Percentiles rank a stretch among this genome's conserved stretches.
These are phyloP conservation scores for Leguminivora glycinivorella DNA, from an alignment of 1,140 invertebrate species.

Conservation along the genomic window DNA sequence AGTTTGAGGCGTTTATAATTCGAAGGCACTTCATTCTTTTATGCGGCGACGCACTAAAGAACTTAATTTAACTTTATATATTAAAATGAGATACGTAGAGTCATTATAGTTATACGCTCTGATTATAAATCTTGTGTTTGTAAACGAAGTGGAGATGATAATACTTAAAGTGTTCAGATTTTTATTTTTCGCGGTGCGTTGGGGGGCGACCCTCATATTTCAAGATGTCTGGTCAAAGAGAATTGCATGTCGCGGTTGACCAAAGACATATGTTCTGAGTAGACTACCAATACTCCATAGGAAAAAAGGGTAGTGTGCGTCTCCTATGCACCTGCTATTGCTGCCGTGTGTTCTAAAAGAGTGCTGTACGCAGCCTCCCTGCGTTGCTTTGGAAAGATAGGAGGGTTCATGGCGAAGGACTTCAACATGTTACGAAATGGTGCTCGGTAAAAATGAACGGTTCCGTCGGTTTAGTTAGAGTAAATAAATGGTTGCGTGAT, in stretches of 20 bases:
- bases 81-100: constrained; percentile 40
- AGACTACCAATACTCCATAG: background rate
- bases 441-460: no score
- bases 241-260: constrained; percentile 49
- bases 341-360: no score
- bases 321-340: no score
- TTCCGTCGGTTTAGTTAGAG: no score
- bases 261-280: background rate
- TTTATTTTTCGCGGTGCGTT: constrained; percentile 52
- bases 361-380: no score
- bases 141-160: constrained; percentile 43
- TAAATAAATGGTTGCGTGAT: no score
- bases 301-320: no score
- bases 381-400: no score
- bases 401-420: no score
- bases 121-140: constrained; percentile 34
- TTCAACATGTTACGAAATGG: no score
- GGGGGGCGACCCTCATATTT: constrained; percentile 61
- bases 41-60: constrained; percentile 39
- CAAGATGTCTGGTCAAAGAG: constrained; percentile 54
- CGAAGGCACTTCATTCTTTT: constrained; percentile 39
- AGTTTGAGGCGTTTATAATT: constrained; percentile 39
- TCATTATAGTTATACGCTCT: constrained; percentile 40
- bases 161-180: constrained; percentile 48
- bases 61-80: constrained; percentile 51